phyloP scores from a whole-genome alignment of 2,888 invertebrate species.

The Tenthredo distinguenda region DNA sequence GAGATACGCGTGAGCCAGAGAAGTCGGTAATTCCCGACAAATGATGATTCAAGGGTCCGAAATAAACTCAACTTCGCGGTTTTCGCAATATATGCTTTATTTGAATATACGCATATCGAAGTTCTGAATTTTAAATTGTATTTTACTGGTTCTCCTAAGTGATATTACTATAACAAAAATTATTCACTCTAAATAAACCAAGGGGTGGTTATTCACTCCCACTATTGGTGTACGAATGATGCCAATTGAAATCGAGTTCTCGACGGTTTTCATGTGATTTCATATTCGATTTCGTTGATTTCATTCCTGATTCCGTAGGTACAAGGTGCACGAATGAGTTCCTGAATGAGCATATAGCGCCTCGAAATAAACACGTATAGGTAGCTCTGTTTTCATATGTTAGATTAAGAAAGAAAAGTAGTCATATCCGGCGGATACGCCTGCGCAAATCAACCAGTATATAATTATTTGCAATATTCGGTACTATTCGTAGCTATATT shows the following conservation, averaged over 20 bases:
- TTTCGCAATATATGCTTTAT: not conserved
- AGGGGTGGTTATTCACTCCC: no score
- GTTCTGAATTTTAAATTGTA: not conserved
- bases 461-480: not conserved
- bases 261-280: no score
- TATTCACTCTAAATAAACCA: no score
- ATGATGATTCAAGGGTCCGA: not conserved
- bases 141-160: no score
- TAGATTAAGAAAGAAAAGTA: not conserved
- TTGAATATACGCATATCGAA: not conserved
- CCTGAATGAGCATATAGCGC: not conserved
- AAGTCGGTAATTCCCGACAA: not conserved
- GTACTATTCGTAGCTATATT: not conserved
- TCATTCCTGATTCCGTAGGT: no score
- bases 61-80: not conserved
- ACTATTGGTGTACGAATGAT: no score
- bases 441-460: not conserved
- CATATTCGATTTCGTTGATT: no score
- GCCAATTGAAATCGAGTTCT: no score
- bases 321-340: no score
- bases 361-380: not conserved
- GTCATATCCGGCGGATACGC: conserved; percentile 11
- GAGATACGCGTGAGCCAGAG: not conserved
- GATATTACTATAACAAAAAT: no score
- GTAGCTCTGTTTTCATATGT: not conserved